A percentile compares a stretch with the other conserved stretches of the same genome.
Evolutionary conservation across 2,888 invertebrate species (phyloP).

Genomic region (Eristalis intricaria): DNA sequence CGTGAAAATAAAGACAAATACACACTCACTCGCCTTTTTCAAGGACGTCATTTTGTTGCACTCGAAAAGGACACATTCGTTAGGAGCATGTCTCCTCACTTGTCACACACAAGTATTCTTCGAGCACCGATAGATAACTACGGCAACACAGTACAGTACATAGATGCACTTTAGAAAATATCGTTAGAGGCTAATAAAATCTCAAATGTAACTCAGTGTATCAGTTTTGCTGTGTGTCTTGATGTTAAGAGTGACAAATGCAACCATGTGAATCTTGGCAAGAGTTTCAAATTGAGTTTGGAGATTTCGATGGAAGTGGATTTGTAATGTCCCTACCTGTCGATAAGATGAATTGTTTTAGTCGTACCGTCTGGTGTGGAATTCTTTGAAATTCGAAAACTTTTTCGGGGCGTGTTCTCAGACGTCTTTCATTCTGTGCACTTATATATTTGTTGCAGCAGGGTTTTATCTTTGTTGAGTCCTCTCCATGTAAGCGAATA

Average conservation of each 20-base stretch:
- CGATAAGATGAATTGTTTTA: conserved; percentile 55
- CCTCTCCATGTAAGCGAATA: too few species aligned
- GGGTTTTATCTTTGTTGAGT: background rate
- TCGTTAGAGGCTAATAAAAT: conserved; percentile 40
- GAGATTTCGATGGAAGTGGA: conserved; percentile 37
- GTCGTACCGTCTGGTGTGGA: conserved; percentile 4
- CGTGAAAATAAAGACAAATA: conserved; percentile 1
- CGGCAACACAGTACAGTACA: background rate
- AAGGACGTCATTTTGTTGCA: conserved; percentile 10
- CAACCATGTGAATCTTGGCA: conserved; percentile 41
- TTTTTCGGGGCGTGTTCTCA: background rate
- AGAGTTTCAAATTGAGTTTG: conserved; percentile 51
- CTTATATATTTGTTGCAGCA: too few species aligned
- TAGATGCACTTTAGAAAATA: conserved; percentile 15
- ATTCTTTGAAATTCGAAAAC: background rate
- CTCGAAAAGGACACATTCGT: conserved; percentile 3
- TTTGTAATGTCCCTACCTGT: conserved; percentile 51
- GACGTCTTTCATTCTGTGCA: background rate
- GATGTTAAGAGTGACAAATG: conserved; percentile 40
- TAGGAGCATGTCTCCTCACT: conserved; percentile 8
- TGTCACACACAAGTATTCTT: conserved; percentile 10
- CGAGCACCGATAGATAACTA: conserved; percentile 3
- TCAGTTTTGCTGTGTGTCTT: conserved; percentile 18
- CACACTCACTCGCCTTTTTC: background rate
- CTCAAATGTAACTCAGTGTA: conserved; percentile 1